Conservation (phyloP, 2,797 vertebrate genomes). For the Malacoraja senta region DNA sequence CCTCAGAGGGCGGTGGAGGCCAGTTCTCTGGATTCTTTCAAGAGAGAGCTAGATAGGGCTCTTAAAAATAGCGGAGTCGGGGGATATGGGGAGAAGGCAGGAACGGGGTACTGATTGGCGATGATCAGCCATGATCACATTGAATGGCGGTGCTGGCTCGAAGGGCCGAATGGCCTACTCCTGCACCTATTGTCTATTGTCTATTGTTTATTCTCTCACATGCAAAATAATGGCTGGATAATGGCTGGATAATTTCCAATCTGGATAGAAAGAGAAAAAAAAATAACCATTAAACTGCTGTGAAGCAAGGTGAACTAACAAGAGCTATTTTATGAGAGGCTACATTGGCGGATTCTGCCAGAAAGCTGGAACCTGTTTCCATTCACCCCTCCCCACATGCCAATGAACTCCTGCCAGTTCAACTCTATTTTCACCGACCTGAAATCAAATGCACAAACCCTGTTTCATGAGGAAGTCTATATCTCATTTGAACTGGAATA, state of each 20-base stretch:
- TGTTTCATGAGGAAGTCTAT: constrained; percentile 65
- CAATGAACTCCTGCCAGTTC: constrained; percentile 46
- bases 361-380: background rate
- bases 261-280: no score
- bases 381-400: background rate
- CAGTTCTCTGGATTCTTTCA: no score
- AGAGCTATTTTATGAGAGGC: background rate
- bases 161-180: no score
- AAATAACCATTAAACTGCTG: constrained; percentile 27
- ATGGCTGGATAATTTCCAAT: background rate
- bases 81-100: no score
- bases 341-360: no score
- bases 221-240: background rate
- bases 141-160: no score
- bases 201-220: constrained; percentile 12
- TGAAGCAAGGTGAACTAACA: background rate
- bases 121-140: no score
- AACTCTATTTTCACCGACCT: constrained; percentile 59
- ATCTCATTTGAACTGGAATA: constrained; percentile 73
- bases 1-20: no score
- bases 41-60: no score
- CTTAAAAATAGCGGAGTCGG: no score
- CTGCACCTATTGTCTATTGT: no score
- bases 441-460: constrained; percentile 63
- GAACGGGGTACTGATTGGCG: no score